A percentile compares a stretch with the other conserved stretches of the same genome.
These are phyloP conservation scores for Nothocercus nigrocapillus DNA, from an alignment of 2,113 vertebrate genomes.

Conservation along the genomic window DNA sequence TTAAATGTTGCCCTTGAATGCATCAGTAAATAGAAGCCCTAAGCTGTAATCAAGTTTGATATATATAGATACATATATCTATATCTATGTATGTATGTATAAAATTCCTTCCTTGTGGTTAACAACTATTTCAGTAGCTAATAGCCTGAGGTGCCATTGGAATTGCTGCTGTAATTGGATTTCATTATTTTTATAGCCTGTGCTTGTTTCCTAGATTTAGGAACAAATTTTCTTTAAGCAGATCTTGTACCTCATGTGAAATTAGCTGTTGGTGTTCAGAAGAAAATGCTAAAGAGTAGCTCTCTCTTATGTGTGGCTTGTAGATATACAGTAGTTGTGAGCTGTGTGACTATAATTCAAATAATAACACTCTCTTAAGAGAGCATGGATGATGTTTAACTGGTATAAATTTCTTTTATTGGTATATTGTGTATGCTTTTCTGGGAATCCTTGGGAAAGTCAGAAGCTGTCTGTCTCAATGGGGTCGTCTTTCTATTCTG, in stretches of 20 bases:
- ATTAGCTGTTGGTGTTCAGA: not conserved
- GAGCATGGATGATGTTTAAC: not conserved
- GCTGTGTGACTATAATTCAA: not conserved
- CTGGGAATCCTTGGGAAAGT: not conserved
- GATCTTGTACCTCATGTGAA: not conserved
- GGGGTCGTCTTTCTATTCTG: not conserved
- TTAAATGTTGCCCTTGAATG: conserved; percentile 33
- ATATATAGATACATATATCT: not conserved
- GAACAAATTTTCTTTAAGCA: conserved; percentile 40
- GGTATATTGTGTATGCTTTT: not conserved
- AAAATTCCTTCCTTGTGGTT: conserved; percentile 40
- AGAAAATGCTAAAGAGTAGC: not conserved
- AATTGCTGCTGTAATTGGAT: conserved; percentile 52
- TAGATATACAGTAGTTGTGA: not conserved
- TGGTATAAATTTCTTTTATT: not conserved
- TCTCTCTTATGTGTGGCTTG: not conserved
- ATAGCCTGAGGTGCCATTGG: conserved; percentile 38
- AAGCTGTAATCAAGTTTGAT: conserved; percentile 21
- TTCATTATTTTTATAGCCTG: conserved; percentile 56
- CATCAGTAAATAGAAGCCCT: conserved; percentile 26
- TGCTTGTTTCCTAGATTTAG: conserved; percentile 62
- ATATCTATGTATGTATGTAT: not conserved
- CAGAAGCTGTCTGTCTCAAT: rapidly evolving
- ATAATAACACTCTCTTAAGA: not conserved
- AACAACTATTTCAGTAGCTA: conserved; percentile 38